Conservation (phyloP, 2,888 invertebrate species). For the Proisotoma minuta region DNA sequence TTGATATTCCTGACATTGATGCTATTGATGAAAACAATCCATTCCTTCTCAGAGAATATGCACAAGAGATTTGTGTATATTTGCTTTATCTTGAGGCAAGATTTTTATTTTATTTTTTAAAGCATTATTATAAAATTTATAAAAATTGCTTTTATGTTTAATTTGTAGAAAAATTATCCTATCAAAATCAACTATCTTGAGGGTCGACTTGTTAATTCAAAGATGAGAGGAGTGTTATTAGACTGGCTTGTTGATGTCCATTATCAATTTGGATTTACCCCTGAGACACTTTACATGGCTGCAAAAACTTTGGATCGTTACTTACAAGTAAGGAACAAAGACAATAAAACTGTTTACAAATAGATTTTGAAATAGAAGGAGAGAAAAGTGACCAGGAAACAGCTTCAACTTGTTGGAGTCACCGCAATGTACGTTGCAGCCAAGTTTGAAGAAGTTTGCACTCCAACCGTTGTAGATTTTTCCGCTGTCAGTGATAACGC, state of each 20-base stretch:
- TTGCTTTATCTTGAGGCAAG: conserved; percentile 66
- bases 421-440: conserved; percentile 84
- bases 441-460: conserved; percentile 92
- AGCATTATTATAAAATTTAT: background rate
- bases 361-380: conserved; percentile 56
- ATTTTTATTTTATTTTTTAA: background rate
- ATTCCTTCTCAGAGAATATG: conserved; percentile 74
- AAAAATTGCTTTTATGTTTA: background rate
- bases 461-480: conserved; percentile 82
- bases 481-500: conserved; percentile 85
- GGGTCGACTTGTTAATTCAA: conserved; percentile 63
- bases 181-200: conserved; percentile 64
- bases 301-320: conserved; percentile 85
- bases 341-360: background rate
- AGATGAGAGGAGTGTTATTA: conserved; percentile 82
- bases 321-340: conserved; percentile 60
- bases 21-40: conserved; percentile 66
- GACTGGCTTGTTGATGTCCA: conserved; percentile 95
- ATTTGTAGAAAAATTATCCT: conserved; percentile 57
- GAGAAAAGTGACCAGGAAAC: conserved; percentile 61
- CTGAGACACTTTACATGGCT: conserved; percentile 85
- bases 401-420: conserved; percentile 82
- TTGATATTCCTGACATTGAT: conserved; percentile 62
- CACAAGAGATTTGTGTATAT: conserved; percentile 83
- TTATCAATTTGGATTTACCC: conserved; percentile 71